Conservation (phyloP, 1,140 invertebrate species). For the Agrilus planipennis region DNA sequence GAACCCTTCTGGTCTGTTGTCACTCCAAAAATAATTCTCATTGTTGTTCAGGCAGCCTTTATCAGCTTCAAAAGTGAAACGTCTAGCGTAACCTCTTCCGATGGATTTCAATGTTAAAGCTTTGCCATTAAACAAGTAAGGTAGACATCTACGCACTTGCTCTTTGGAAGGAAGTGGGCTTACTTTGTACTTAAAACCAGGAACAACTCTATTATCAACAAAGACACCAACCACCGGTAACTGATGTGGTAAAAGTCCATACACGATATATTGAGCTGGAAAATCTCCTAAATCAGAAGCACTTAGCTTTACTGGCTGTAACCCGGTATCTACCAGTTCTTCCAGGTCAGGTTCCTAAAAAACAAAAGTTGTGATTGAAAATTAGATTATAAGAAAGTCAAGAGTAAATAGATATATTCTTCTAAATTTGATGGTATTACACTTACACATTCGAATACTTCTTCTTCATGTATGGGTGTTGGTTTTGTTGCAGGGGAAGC, state of each 20-base stretch:
- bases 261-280: constrained; percentile 49
- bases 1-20: constrained; percentile 58
- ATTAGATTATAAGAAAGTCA: background rate
- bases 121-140: constrained; percentile 47
- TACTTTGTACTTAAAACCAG: constrained; percentile 65
- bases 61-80: constrained; percentile 58
- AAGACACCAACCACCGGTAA: constrained; percentile 61
- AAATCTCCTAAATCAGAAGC: constrained; percentile 47
- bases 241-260: constrained; percentile 47
- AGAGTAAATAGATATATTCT: background rate
- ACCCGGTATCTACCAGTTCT: constrained; percentile 10
- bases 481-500: no score
- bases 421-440: no score
- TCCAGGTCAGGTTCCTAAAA: background rate
- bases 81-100: constrained; percentile 60
- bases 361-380: background rate
- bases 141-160: constrained; percentile 13
- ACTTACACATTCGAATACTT: no score
- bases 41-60: constrained; percentile 51
- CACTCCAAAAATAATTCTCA: constrained; percentile 64
- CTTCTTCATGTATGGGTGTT: no score
- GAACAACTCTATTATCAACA: constrained; percentile 54
- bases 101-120: constrained; percentile 54
- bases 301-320: constrained; percentile 33
- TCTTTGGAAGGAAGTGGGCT: constrained; percentile 40